Percentiles rank a stretch among this genome's conserved stretches.
These are phyloP conservation scores for Alsophila aescularia DNA, from an alignment of 2,888 invertebrate species.

Conservation along the genomic window DNA sequence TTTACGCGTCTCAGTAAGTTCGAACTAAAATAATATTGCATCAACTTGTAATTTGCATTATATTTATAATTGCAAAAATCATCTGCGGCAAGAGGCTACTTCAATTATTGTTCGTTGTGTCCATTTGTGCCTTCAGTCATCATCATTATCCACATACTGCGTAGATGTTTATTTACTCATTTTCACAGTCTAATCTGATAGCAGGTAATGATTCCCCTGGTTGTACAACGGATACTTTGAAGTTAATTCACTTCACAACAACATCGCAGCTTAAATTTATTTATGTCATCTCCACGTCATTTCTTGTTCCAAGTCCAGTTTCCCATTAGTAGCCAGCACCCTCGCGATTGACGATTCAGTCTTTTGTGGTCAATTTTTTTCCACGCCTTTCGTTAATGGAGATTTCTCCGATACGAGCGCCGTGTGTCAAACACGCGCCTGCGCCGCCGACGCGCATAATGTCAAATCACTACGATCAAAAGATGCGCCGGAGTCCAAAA, in stretches of 20 bases:
- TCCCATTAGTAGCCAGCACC: conserved; percentile 79
- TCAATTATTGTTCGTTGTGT: too few relatives aligned
- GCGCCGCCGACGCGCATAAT: conserved; percentile 49
- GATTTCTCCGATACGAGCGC: conserved; percentile 71
- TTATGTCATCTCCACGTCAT: conserved; percentile 43
- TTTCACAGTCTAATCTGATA: too few relatives aligned
- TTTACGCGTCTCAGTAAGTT: too few relatives aligned
- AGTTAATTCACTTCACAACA: not conserved
- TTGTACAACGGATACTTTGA: too few relatives aligned
- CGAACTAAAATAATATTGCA: too few relatives aligned
- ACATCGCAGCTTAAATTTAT: not conserved
- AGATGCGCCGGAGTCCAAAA: conserved; percentile 56
- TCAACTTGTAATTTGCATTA: too few relatives aligned
- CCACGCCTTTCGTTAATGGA: conserved; percentile 78
- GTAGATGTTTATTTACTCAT: too few relatives aligned
- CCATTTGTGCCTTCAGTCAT: too few relatives aligned
- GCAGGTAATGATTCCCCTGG: too few relatives aligned
- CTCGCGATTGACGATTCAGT: conserved; percentile 78
- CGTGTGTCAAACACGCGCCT: conserved; percentile 67
- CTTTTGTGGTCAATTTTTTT: conserved; percentile 75
- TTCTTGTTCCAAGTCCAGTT: conserved; percentile 43
- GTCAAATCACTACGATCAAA: conserved; percentile 81
- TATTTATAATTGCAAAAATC: too few relatives aligned
- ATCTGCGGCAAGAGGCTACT: too few relatives aligned
- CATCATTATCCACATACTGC: too few relatives aligned